Percentiles rank a stretch among this genome's conserved stretches.
Conservation (phyloP, 2,797 vertebrate species). For the Lithobates sylvaticus region DNA sequence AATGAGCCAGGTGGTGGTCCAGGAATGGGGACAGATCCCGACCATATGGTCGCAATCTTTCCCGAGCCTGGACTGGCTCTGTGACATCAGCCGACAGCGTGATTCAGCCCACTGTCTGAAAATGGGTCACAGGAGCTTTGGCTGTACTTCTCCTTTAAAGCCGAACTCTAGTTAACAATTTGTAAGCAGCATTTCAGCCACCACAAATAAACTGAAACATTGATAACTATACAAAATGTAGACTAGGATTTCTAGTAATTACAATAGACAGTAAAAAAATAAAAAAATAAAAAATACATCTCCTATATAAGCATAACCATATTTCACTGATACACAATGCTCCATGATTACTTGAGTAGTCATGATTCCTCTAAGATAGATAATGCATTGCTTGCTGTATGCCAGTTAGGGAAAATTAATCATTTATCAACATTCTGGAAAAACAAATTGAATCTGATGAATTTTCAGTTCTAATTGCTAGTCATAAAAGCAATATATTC, state of each 20-base stretch:
- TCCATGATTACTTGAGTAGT: background rate
- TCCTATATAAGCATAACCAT: background rate
- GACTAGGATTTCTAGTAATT: background rate
- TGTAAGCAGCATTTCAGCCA: no score
- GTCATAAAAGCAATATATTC: slow-evolving; percentile 40
- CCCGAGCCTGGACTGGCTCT: no score
- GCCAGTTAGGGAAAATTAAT: slow-evolving; percentile 46
- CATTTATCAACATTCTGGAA: slow-evolving; percentile 38
- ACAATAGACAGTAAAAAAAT: background rate
- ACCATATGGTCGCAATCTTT: no score
- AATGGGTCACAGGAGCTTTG: no score
- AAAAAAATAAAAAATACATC: background rate
- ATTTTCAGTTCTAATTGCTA: slow-evolving; percentile 26
- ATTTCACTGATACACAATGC: background rate
- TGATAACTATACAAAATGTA: background rate
- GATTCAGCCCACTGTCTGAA: no score
- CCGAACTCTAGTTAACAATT: no score
- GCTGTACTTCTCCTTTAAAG: no score
- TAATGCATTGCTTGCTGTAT: slow-evolving; percentile 3
- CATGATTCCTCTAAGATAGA: slow-evolving; percentile 2
- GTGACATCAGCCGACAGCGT: no score
- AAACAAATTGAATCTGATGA: slow-evolving; percentile 45
- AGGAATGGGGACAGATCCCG: no score
- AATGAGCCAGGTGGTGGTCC: no score
- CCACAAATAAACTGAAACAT: background rate